Evolutionary conservation across 2,888 invertebrate species (phyloP).

Genomic region (Bembecia ichneumoniformis): DNA sequence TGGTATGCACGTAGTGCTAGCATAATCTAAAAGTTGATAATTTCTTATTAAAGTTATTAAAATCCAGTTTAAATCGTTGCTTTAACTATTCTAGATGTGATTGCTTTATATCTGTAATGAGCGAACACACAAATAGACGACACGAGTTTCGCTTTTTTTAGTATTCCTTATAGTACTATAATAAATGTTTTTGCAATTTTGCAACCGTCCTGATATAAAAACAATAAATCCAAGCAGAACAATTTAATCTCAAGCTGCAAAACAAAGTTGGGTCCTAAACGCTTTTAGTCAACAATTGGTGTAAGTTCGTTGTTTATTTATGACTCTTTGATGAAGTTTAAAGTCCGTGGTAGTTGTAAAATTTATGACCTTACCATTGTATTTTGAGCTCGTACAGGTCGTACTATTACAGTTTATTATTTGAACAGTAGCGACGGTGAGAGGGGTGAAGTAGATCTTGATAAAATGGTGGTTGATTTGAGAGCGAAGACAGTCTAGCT

Average conservation of each 20-base stretch:
- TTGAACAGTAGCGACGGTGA: constrained; percentile 5
- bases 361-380: constrained; percentile 30
- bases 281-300: constrained; percentile 18
- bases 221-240: neutral
- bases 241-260: constrained; percentile 11
- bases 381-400: constrained; percentile 16
- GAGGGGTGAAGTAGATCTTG: constrained; percentile 17
- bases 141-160: constrained; percentile 10
- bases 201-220: no score
- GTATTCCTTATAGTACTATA: no score
- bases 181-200: no score
- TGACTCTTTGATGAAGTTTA: constrained; percentile 51
- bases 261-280: constrained; percentile 13
- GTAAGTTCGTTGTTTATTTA: constrained; percentile 39
- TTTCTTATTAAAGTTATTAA: no score
- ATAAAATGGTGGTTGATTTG: constrained; percentile 31
- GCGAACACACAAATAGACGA: constrained; percentile 34
- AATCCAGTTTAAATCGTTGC: no score
- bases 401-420: neutral
- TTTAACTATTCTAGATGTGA: constrained; percentile 6
- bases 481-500: constrained; percentile 36
- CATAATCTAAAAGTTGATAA: no score
- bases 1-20: no score
- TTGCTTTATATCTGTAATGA: constrained; percentile 7
- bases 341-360: constrained; percentile 42